Percentiles rank a stretch among this genome's conserved stretches.
Conservation (phyloP, 2,113 vertebrate species). For the Hemibagrus wyckioides region DNA sequence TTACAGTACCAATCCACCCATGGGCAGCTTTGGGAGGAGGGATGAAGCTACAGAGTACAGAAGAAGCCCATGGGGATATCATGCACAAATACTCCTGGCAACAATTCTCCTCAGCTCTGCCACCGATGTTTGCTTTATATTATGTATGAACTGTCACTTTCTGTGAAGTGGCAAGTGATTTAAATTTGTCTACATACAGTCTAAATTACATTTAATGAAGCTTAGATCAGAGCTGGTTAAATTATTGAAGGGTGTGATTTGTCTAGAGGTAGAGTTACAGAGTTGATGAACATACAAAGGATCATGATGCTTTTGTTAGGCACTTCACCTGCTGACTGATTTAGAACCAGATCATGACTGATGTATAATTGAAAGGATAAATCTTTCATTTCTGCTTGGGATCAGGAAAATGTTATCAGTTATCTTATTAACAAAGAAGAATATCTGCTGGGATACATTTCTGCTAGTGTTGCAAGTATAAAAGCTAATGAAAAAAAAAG, state of each 20-base stretch:
- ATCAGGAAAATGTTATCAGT: not conserved
- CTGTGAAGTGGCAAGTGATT: not conserved
- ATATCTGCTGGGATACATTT: not conserved
- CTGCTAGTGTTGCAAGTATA: not conserved
- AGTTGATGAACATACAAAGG: constrained; percentile 2
- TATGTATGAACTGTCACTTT: not conserved
- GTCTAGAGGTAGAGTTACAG: constrained; percentile 27
- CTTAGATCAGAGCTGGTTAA: constrained; percentile 7
- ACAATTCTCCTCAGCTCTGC: not conserved
- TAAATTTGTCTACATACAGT: not conserved
- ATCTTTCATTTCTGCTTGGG: not conserved
- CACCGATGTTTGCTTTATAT: not conserved
- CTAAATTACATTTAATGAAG: not conserved
- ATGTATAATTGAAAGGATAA: constrained; percentile 21
- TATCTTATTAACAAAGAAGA: not conserved
- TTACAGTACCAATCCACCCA: not conserved
- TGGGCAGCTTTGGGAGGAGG: not conserved
- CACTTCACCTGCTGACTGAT: constrained; percentile 20
- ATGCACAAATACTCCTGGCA: not conserved
- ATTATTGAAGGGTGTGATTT: not conserved
- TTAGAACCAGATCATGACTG: constrained; percentile 20
- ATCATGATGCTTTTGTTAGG: not conserved
- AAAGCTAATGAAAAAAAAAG: not conserved
- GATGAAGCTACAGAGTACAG: not conserved
- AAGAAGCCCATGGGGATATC: not conserved